Conservation (phyloP, 2,888 invertebrate genomes). For the Conistra vaccinii region DNA sequence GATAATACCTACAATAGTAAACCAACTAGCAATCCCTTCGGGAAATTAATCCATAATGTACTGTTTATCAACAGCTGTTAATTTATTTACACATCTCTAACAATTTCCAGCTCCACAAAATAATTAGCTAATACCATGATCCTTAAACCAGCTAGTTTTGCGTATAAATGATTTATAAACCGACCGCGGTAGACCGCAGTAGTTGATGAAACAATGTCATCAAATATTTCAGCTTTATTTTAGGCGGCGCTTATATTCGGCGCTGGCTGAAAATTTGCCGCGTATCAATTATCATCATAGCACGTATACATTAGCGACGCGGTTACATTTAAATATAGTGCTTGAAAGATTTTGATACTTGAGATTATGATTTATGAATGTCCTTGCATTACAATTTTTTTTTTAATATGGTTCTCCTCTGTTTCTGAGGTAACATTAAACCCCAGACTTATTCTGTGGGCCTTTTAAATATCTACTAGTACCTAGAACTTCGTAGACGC, state of each 20-base stretch:
- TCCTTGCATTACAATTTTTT: background rate
- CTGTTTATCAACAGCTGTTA: background rate
- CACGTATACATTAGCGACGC: slow-evolving; percentile 60
- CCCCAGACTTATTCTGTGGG: too few relatives aligned
- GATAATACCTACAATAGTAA: slow-evolving; percentile 4
- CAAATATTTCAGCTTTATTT: slow-evolving; percentile 49
- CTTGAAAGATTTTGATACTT: slow-evolving; percentile 44
- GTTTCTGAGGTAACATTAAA: too few relatives aligned
- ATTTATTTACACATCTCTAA: slow-evolving; percentile 7
- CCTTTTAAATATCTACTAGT: too few relatives aligned
- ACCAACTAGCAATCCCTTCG: slow-evolving; percentile 7
- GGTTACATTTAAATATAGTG: slow-evolving; percentile 54
- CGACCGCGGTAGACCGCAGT: slow-evolving; percentile 14
- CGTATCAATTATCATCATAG: slow-evolving; percentile 66
- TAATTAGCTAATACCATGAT: slow-evolving; percentile 17
- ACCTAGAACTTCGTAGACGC: too few relatives aligned
- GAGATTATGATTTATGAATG: slow-evolving; percentile 2
- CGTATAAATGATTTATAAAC: slow-evolving; percentile 34
- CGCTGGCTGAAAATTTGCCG: slow-evolving; percentile 53
- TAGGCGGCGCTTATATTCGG: slow-evolving; percentile 38
- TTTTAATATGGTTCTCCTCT: too few relatives aligned
- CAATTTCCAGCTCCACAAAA: slow-evolving; percentile 10
- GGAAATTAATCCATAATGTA: slow-evolving; percentile 22
- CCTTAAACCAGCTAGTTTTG: slow-evolving; percentile 29
- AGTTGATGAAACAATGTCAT: slow-evolving; percentile 52